Evolutionary conservation across 35 echinoderm and acorn worm genomes (phyloP), one percentile per base, ranked within the genome.

Genomic region (Apostichopus californicus): DNA sequence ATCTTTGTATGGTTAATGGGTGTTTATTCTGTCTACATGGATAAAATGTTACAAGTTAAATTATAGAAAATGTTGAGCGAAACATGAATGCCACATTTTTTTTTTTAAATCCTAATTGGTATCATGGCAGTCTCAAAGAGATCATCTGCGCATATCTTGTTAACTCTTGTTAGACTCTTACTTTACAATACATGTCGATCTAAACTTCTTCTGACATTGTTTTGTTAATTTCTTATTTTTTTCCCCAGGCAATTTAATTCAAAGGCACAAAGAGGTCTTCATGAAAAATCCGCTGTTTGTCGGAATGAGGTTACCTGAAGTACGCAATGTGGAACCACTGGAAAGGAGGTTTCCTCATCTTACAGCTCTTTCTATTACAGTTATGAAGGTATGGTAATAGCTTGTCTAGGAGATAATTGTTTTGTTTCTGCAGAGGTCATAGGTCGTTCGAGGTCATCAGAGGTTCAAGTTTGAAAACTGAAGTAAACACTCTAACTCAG

Each of bases 251-350:
- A 98, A 94, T 68, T 93, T 98, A 92, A 98, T 96, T 53, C 94
- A 92, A 59, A 98, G 93, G 75, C 97, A 98, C 83, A 98, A 94
- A 78, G 97, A 98, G 61, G 90, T 96, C 0, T 98, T 98, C 56
- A 86, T 96, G 66, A 96, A 96, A 90, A 98, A 98, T 46, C 97
- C 97, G 2, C 83, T 98, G 20, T 98, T 98, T 98, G 97, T 98
- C 23, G 97, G 97, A 9, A 96, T 98, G 94, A 92, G 97, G 68
- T 81, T 98, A 91, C 97, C 97, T 61, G 97, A 98, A 68, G 97
- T 96, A 9, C 78, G 93, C 87, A 96, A 96, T 17, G 91, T 98
- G 14, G 97, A 98, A 90, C 97, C 97, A 6, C 87, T 98, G 54
- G 97, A 98, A 80, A 98, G 94, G 81, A 94, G 97, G 81, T 96